Evolutionary conservation across 2,888 invertebrate genomes (phyloP), one percentile per base, ranked within the genome.

Genomic region (Drosophila maculinotata): DNA sequence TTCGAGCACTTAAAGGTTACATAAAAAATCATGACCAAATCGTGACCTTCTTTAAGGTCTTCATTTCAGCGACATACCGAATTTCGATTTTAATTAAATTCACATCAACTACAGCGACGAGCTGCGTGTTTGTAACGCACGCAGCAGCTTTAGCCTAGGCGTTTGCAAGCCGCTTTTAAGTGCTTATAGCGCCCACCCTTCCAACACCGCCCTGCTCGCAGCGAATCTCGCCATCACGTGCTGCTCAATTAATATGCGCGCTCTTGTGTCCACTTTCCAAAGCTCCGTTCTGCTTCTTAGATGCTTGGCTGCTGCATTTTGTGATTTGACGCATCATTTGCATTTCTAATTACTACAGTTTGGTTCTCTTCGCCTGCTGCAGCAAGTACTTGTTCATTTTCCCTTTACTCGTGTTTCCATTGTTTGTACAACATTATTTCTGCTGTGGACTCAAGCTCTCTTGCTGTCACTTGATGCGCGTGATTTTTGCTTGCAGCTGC

Each of bases 261-360:
- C 42, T 56, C 52, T 65, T 70, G 59, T 71, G 65, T 54, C 49
- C 45, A 45, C 17, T 45, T 10, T 14, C 14, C 14, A n/a, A n/a
- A n/a, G n/a, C 10, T 35, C 15, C 17, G 2, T 4, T 0, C 35
- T 15, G 20, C 10, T 10, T 1, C 12, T 9, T 23, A 5, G 31
- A 41, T 33, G 20, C 45, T 51, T 35, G 38, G 45, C 36, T 48
- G 45, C 49, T 64, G 59, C 64, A 49, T 48, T 63, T 62, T 67
- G 39, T 54, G 63, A 51, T 63, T 68, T 73, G 54, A 68, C 65
- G 72, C 67, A 63, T 63, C 60, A 79, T 79, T 79, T 79, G 79
- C 80, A 79, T 79, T 79, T 79, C 70, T 76, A 79, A 79, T 79
- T 76, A 79, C 68, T 79, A 57, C 79, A 73, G 41, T 67, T 58